Conservation (phyloP, 2,113 vertebrate species). For the Globicephala melas region DNA sequence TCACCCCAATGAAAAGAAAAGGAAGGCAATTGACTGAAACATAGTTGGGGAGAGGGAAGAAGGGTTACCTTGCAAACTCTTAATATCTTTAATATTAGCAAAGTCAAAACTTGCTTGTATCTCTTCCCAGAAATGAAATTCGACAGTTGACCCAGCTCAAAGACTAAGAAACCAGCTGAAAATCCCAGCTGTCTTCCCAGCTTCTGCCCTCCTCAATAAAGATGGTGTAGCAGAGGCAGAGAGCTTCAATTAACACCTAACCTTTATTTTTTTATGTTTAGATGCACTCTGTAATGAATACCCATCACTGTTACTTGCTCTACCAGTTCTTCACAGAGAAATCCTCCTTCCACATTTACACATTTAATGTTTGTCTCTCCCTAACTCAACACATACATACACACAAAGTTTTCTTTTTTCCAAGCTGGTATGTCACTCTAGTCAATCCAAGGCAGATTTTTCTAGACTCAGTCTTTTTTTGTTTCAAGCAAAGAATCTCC, state of each 20-base stretch:
- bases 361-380: neutral
- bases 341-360: conserved; percentile 46
- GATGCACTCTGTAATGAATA: conserved; percentile 58
- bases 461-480: neutral
- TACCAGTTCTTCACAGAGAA: neutral
- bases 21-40: neutral
- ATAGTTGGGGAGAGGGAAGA: neutral
- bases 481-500: neutral
- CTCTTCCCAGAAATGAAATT: conserved; percentile 22
- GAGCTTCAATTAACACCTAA: conserved; percentile 70
- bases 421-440: neutral
- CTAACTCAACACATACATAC: neutral
- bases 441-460: neutral
- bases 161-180: neutral
- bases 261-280: conserved; percentile 60
- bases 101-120: neutral
- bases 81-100: neutral
- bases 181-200: conserved; percentile 21
- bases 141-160: neutral
- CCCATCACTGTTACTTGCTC: conserved; percentile 13
- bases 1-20: neutral
- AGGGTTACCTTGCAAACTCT: neutral
- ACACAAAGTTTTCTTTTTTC: neutral
- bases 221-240: conserved; percentile 24
- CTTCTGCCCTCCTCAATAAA: conserved; percentile 11